Evolutionary conservation across 1,140 invertebrate genomes (phyloP), one percentile per base, ranked within the genome.

Genomic region (Drosophila subpulchrella): DNA sequence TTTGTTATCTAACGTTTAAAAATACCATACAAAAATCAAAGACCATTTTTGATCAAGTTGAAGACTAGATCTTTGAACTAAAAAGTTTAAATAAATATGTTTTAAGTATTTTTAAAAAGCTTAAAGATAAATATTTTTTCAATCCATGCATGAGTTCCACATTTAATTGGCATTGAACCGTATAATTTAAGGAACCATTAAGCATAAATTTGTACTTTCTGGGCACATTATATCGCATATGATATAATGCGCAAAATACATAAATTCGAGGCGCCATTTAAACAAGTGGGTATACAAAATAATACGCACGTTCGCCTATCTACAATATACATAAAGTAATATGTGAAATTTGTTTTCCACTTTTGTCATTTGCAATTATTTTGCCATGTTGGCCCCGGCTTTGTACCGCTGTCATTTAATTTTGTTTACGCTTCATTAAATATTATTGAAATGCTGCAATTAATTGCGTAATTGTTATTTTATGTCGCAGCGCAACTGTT

Each of bases 391-490:
- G 63, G 39, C 34, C 75, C 24, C 27, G 63, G 51, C 57, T 57
- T 77, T 77, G 68, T 59, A n/a, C 13, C 57, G 75, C 63, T 83
- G 84, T 70, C 72, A 76, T 89, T 84, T 84, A 68, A 84, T 83
- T 83, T 66, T 84, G 84, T 88, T 88, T 88, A 82, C 84, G 84
- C 84, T 84, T 88, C 84, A 88, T 88, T 88, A 88, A 88, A 88
- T 88, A 88, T 88, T 89, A 88, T 88, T 90, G 80, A 88, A 88
- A 84, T 88, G 76, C 73, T 80, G 84, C 84, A 88, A 88, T 88
- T 88, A 88, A 88, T 88, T 84, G 84, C 76, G 85, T 88, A 88
- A 88, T 88, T 88, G 84, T 88, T 88, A 88, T 88, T 89, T 88
- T 88, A 88, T 88, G 84, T 89, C 65, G 55, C 55, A 78, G 34